These are phyloP conservation scores for Cephalopachus bancanus DNA, from an alignment of 2,797 vertebrate species.

Conservation along the genomic window DNA sequence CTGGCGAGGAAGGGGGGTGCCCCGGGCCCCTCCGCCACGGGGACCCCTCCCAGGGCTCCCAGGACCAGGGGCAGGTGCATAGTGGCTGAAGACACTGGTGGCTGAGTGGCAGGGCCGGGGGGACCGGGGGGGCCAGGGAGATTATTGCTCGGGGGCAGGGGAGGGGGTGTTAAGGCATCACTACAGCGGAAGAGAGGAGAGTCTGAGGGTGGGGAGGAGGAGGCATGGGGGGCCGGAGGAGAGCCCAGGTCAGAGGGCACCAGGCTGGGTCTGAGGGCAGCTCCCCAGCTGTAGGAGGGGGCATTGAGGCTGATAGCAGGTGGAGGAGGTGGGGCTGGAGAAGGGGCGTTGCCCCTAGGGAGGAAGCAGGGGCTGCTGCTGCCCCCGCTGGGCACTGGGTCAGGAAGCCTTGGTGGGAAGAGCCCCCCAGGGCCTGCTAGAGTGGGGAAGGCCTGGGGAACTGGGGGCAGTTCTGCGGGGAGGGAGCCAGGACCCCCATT, in stretches of 20 bases:
- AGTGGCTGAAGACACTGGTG: constrained; percentile 87
- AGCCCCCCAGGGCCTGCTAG: constrained; percentile 81
- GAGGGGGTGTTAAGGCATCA: constrained; percentile 85
- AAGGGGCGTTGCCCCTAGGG: constrained; percentile 77
- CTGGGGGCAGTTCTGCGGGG: constrained; percentile 77
- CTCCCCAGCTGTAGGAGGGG: constrained; percentile 82
- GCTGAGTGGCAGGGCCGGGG: constrained; percentile 90
- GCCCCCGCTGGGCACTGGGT: constrained; percentile 68
- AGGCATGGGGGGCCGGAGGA: constrained; percentile 87
- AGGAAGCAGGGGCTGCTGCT: constrained; percentile 75
- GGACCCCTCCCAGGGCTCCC: constrained; percentile 89
- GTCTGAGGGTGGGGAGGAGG: constrained; percentile 85
- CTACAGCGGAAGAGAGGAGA: constrained; percentile 83
- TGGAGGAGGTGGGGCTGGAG: constrained; percentile 77
- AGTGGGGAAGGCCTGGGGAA: constrained; percentile 86
- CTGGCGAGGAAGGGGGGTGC: constrained; percentile 94
- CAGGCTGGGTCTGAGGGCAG: constrained; percentile 69
- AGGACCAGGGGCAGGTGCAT: constrained; percentile 87
- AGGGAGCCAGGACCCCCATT: constrained; percentile 90
- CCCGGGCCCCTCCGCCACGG: constrained; percentile 90
- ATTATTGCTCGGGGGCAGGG: constrained; percentile 83
- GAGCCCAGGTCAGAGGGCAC: constrained; percentile 87
- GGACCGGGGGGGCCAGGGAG: constrained; percentile 76
- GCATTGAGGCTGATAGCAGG: constrained; percentile 83
- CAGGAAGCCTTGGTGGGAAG: constrained; percentile 77